A percentile compares a stretch with the other conserved stretches of the same genome.
Evolutionary conservation across 2,113 vertebrate species (phyloP).

Genomic region (Nibea coibor): DNA sequence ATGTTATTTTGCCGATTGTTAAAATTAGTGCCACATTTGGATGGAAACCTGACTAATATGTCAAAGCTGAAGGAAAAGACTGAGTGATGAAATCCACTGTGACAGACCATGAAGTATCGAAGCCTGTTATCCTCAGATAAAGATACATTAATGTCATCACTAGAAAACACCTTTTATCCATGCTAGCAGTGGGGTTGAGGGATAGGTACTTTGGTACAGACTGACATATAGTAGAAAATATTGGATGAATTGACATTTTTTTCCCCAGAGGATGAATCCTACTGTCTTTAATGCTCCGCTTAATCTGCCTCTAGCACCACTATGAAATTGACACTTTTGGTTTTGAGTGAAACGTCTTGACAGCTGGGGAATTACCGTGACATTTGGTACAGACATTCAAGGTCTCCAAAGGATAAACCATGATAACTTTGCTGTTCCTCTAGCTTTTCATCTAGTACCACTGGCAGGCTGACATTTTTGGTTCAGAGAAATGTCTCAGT

Average conservation of each 20-base stretch:
- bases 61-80: not conserved
- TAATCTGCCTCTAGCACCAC: not conserved
- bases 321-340: not conserved
- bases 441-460: not conserved
- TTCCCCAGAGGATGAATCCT: not conserved
- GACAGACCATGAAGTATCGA: not conserved
- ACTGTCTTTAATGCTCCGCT: not conserved
- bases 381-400: slow-evolving; percentile 1
- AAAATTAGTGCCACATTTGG: not conserved
- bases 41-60: not conserved
- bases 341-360: slow-evolving; percentile 8
- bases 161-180: not conserved
- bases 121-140: not conserved
- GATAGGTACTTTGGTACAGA: not conserved
- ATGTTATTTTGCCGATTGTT: not conserved
- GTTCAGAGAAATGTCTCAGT: not conserved
- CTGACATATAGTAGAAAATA: not conserved
- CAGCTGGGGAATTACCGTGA: not conserved
- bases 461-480: not conserved
- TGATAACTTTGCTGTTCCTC: not conserved
- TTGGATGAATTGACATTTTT: not conserved
- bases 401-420: not conserved
- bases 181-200: not conserved
- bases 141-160: not conserved
- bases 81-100: not conserved